A percentile compares a stretch with the other conserved stretches of the same genome.
Conservation (phyloP, 2,113 vertebrate species). For the Steatornis caripensis region DNA sequence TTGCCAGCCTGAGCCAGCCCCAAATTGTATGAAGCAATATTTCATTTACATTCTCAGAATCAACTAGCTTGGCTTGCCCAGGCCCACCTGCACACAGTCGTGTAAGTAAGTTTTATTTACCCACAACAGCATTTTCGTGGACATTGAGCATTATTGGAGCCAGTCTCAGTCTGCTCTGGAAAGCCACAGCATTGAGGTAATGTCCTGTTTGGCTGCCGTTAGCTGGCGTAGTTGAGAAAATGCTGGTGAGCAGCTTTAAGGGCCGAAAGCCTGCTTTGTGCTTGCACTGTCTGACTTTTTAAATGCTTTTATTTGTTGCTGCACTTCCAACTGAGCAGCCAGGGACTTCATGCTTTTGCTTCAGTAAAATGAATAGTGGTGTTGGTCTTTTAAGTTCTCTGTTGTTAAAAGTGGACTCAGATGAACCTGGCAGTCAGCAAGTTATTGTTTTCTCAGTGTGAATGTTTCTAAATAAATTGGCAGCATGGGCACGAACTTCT, state of each 20-base stretch:
- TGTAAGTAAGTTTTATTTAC: not conserved
- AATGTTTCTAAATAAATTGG: not conserved
- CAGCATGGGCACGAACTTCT: not conserved
- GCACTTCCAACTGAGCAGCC: not conserved
- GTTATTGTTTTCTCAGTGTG: not conserved
- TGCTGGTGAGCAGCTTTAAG: not conserved
- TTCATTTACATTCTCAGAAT: not conserved
- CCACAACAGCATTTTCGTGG: not conserved
- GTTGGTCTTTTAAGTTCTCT: not conserved
- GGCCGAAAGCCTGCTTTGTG: not conserved
- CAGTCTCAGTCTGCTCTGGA: not conserved
- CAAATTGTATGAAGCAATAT: not conserved
- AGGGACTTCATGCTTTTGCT: not conserved
- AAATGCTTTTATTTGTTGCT: not conserved
- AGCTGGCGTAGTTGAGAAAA: not conserved
- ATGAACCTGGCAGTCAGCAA: not conserved
- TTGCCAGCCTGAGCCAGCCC: not conserved
- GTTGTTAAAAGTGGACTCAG: not conserved
- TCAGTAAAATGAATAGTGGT: not conserved
- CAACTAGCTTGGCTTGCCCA: not conserved
- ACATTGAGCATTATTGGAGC: not conserved
- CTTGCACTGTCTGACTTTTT: not conserved
- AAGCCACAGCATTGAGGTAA: not conserved
- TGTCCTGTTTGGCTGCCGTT: not conserved
- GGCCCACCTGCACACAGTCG: not conserved